Conservation (phyloP, 2,797 vertebrate genomes). For the Salmo trutta region DNA sequence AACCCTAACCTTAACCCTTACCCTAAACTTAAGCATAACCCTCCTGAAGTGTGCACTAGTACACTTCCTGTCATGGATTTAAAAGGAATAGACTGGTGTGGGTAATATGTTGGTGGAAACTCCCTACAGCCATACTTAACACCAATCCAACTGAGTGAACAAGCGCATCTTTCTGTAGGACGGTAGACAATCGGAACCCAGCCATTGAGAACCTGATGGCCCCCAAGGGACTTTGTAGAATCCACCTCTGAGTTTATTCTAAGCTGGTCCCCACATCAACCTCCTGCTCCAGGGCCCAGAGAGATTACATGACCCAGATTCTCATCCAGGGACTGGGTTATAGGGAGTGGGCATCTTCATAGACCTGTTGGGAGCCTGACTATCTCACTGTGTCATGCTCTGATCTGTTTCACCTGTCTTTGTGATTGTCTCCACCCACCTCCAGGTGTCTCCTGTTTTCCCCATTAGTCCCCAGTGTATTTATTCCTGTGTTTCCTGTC, state of each 20-base stretch:
- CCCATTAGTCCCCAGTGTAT: no score
- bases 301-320: constrained; percentile 4
- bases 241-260: neutral
- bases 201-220: neutral
- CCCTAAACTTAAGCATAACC: no score
- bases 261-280: constrained; percentile 1
- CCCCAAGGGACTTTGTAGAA: neutral
- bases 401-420: neutral
- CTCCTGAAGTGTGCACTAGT: no score
- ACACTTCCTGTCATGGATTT: no score
- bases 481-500: no score
- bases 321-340: no score
- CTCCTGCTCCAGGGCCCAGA: neutral
- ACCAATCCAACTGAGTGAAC: neutral
- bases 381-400: neutral
- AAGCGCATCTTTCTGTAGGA: neutral
- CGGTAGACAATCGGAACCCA: neutral
- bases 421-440: no score
- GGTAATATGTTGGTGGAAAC: neutral
- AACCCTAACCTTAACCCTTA: no score
- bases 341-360: neutral
- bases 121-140: neutral
- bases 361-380: neutral
- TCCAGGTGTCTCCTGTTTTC: no score
- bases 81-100: neutral